Conservation (phyloP, 2,797 vertebrate genomes). For the Enteromius thamalakanensis region DNA sequence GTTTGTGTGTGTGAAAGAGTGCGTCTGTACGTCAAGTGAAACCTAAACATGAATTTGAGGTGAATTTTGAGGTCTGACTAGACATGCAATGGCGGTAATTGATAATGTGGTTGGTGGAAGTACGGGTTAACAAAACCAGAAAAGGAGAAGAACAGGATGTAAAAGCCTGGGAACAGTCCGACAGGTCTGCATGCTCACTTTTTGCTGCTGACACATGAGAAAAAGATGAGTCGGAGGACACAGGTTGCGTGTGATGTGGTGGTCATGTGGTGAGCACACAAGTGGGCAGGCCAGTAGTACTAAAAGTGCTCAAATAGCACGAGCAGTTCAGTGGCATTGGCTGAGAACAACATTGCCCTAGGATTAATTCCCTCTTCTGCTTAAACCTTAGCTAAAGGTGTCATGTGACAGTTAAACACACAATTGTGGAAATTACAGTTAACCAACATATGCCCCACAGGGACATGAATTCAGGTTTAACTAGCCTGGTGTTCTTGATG, state of each 20-base stretch:
- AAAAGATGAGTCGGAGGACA: constrained; percentile 15
- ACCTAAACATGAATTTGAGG: constrained; percentile 55
- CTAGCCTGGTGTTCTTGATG: background rate
- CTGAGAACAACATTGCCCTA: constrained; percentile 18
- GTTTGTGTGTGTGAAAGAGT: constrained; percentile 36
- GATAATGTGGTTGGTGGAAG: constrained; percentile 54
- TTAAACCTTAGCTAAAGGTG: background rate
- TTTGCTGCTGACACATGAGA: constrained; percentile 21
- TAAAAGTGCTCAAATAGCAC: constrained; percentile 3
- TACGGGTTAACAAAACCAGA: constrained; percentile 30
- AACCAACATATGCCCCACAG: constrained; percentile 4
- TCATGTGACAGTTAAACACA: constrained; percentile 3
- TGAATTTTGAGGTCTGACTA: constrained; percentile 56
- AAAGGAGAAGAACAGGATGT: constrained; percentile 49
- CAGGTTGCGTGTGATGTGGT: constrained; percentile 16
- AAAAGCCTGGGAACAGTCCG: constrained; percentile 52
- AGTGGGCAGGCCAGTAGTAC: constrained; percentile 16
- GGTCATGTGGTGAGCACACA: background rate
- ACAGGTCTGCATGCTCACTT: background rate
- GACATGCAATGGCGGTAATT: constrained; percentile 53
- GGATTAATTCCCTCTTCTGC: constrained; percentile 25
- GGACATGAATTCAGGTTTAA: constrained; percentile 2
- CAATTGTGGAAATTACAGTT: background rate
- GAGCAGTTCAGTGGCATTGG: background rate
- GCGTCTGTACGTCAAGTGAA: constrained; percentile 44